Evolutionary conservation across 2,888 invertebrate genomes (phyloP), one percentile per base, ranked within the genome.

Genomic region (Brachyopa scutellaris): DNA sequence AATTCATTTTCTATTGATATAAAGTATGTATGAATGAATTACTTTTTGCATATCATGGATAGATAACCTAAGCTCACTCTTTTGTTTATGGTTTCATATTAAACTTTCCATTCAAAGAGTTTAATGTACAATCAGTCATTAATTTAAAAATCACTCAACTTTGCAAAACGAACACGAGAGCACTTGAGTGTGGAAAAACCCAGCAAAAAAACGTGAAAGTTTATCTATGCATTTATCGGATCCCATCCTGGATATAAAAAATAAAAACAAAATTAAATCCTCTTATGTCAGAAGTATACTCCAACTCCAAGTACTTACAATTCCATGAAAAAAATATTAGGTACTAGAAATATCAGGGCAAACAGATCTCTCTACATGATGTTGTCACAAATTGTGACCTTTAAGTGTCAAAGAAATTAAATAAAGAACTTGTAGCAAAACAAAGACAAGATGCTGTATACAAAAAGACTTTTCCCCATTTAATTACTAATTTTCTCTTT

Each of bases 141-240:
- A 51, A 80, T 70, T 64, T 70, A n/a, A 64, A 80, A 80, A 80
- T 76, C 80, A 76, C 76, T 80, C 80, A 59, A 70, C 69, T 80
- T 76, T 76, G 69, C 74, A 59, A 80, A 64, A 70, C 42, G 15
- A 59, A 51, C 76, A 76, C 38, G 57, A 64, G 57, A 57, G 42
- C 74, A 59, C 73, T 64, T 73, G 45, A 62, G 62, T 73, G 73
- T 19, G 29, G 61, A 59, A 53, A 67, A 76, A 26, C 26, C 3
- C 3, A 26, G 6, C 26, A 26, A 67, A 38, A 8, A 17, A 36
- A 59, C 51, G 53, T 59, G 80, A 80, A 80, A 74, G 74, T 74
- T 66, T 36, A 21, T 33, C 17, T 19, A 33, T 47, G 26, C 26
- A 26, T 33, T 23, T 23, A 64, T 55, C n/a, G n/a, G n/a, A n/a